Base-by-base conservation (phyloP, 2,797 vertebrate genomes). In the Mustela erminea region DNA sequence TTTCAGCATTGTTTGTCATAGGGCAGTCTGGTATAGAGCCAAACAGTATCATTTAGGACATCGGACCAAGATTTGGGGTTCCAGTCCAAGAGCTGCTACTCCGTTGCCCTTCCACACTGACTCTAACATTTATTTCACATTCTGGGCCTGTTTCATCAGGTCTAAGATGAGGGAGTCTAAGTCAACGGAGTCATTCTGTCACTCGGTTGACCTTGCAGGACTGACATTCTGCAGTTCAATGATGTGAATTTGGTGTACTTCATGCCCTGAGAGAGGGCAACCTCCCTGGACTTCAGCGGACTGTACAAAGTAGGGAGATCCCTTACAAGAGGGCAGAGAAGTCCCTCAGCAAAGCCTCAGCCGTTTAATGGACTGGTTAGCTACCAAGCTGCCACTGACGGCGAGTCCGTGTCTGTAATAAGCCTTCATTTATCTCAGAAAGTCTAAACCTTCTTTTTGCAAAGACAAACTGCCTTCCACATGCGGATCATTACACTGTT, bases 401-500 rank as follows among this genome's bases (percentile, higher is more conserved):
- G 60, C 18, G 15, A 84, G 41, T 81, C 27, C n/a, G 6, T 20
- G 38, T 68, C 43, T 77, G 23, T 20, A 58, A 56, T 4, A 66
- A 80, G 90, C 20, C 92, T 94, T 89, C 27, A 20, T n/a, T 87
- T 89, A 77, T 52, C 87, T 90, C 56, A 88, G 78, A 46, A 82
- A 35, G 18, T 94, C 91, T 80, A 94, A 96, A 32, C 43, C 58
- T 68, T 49, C 86, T 92, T 94, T 96, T 77, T 77, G 87, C 84
- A 95, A 98, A 97, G 66, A 90, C 87, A 92, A 93, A 86, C 38
- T 74, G 88, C 27, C 96, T 95, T 95, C 88, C 64, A 95, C 86
- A 82, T 15, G 49, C 14, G 25, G n/a, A 95, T 95, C 81, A 89
- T 89, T 64, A 90, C 80, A 23, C 83, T 92, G 89, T 91, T 95